phyloP scores from a whole-genome alignment of 2,888 invertebrate species.

The Conistra vaccinii region DNA sequence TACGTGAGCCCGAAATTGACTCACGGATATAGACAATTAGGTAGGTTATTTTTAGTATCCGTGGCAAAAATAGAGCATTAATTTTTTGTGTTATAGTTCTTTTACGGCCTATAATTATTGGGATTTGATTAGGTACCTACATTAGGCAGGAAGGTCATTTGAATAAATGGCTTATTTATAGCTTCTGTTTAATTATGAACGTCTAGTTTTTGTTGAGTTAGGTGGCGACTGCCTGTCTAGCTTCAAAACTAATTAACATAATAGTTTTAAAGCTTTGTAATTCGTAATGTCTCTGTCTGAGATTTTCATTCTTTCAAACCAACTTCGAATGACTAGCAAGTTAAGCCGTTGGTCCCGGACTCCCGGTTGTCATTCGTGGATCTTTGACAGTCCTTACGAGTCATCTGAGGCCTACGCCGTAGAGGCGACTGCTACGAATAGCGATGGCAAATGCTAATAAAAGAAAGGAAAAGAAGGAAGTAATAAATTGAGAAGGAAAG shows the following conservation, averaged over 20 bases:
- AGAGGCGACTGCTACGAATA: too few relatives aligned
- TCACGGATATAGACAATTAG: conserved; percentile 27
- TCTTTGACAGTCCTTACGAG: too few relatives aligned
- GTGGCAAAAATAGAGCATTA: conserved; percentile 23
- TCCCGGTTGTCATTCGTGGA: too few relatives aligned
- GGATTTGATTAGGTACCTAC: conserved; percentile 13
- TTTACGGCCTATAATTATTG: conserved; percentile 3
- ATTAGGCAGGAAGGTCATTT: conserved; percentile 15
- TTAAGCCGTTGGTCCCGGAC: too few relatives aligned
- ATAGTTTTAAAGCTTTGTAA: neutral
- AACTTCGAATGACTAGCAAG: too few relatives aligned
- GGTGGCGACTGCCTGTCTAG: conserved; percentile 11
- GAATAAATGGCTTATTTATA: neutral
- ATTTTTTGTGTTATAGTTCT: conserved; percentile 28
- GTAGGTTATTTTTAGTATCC: conserved; percentile 3
- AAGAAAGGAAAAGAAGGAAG: too few relatives aligned
- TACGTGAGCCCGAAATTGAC: conserved; percentile 1
- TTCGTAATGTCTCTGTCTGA: neutral
- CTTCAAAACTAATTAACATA: neutral
- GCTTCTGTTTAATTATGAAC: neutral
- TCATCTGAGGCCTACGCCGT: too few relatives aligned
- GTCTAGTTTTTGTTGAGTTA: neutral
- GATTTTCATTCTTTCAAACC: too few relatives aligned
- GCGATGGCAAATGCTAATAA: too few relatives aligned
- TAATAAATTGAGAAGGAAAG: too few relatives aligned